Conservation (phyloP, 2,113 vertebrate genomes). For the Grammomys surdaster region DNA sequence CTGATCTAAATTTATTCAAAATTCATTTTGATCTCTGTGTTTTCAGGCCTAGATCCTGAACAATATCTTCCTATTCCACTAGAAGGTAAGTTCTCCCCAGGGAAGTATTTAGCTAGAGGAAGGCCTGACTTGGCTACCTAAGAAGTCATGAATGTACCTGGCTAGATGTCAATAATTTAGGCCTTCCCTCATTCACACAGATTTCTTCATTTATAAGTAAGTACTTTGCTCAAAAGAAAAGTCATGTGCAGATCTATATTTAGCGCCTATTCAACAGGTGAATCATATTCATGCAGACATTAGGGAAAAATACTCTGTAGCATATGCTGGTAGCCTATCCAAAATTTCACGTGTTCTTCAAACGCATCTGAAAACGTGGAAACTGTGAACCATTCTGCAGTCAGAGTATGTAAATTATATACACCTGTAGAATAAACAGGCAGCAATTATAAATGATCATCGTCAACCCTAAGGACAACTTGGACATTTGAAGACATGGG, state of each 20-base stretch:
- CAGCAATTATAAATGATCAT: not conserved
- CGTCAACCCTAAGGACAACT: constrained; percentile 28
- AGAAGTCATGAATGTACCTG: not conserved
- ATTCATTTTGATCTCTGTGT: not conserved
- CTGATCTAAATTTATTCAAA: constrained; percentile 25
- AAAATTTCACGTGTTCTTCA: constrained; percentile 9
- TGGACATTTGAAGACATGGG: constrained; percentile 14
- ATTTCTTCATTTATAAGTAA: not conserved
- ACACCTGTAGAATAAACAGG: not conserved
- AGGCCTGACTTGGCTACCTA: not conserved
- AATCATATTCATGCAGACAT: not conserved
- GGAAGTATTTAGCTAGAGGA: not conserved
- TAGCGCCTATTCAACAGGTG: not conserved
- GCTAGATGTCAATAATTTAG: constrained; percentile 21
- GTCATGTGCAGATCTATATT: not conserved
- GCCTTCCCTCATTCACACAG: not conserved
- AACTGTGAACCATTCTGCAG: not conserved
- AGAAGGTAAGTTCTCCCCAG: not conserved
- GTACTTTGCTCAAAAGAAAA: constrained; percentile 27
- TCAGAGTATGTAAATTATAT: not conserved
- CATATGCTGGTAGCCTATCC: not conserved
- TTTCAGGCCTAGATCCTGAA: not conserved
- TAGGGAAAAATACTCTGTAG: constrained; percentile 16
- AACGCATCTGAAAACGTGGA: not conserved
- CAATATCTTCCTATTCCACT: not conserved